Conservation (phyloP, 1,140 invertebrate genomes). For the Lucilia sericata region DNA sequence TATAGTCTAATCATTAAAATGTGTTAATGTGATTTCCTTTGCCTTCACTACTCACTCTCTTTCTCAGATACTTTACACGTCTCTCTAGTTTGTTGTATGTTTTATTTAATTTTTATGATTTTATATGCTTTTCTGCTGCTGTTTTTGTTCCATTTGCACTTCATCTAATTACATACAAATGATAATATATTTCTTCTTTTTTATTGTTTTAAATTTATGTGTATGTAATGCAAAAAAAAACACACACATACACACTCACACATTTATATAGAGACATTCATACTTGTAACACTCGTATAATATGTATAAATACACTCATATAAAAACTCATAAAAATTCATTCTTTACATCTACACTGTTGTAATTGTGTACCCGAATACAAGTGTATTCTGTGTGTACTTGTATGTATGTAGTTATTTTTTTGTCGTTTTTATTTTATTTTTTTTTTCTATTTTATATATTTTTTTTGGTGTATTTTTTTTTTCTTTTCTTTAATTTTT, state of each 20-base stretch:
- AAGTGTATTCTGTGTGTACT: neutral
- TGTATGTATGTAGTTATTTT: neutral
- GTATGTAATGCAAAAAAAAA: neutral
- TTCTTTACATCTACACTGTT: neutral
- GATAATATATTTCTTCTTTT: neutral
- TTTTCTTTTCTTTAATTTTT: neutral
- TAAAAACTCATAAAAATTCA: neutral
- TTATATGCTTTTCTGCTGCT: neutral
- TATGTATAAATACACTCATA: neutral
- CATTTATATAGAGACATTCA: neutral
- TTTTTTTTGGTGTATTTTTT: neutral
- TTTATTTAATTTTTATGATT: neutral
- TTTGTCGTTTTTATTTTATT: neutral
- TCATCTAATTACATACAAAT: conserved; percentile 21
- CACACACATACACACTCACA: neutral
- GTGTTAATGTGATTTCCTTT: conserved; percentile 6
- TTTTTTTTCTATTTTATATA: neutral
- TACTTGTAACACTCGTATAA: neutral
- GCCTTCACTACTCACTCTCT: neutral
- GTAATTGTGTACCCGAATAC: neutral
- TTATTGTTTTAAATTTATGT: conserved; percentile 3
- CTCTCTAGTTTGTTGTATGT: neutral
- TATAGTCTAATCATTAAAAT: neutral
- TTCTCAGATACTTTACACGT: neutral
- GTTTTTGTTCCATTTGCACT: neutral